Conservation (phyloP, 2,888 invertebrate species). For the Drosophila paucipuncta region DNA sequence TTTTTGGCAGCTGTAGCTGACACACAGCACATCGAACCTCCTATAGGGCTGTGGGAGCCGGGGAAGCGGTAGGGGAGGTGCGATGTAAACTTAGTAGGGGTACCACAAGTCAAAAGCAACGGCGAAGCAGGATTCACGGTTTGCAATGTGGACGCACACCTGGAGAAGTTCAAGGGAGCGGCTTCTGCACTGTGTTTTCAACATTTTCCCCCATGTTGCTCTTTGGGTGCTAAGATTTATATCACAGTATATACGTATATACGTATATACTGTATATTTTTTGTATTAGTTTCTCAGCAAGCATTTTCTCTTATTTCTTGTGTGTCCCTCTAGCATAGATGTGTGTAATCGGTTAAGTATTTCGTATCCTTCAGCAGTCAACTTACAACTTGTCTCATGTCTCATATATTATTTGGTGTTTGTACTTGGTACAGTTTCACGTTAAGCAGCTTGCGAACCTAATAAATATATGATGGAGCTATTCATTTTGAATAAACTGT, state of each 20-base stretch:
- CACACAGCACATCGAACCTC: conserved; percentile 33
- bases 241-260: background rate
- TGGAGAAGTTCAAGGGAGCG: conserved; percentile 1
- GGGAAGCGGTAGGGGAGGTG: background rate
- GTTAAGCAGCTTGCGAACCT: background rate
- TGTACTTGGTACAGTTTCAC: conserved; percentile 6
- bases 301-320: conserved; percentile 22
- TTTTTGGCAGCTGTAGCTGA: conserved; percentile 64
- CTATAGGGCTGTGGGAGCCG: background rate
- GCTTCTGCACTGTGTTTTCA: conserved; percentile 28
- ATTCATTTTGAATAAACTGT: conserved; percentile 3
- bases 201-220: conserved; percentile 25
- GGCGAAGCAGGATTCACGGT: background rate
- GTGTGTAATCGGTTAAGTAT: conserved; percentile 12
- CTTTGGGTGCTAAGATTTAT: background rate
- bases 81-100: background rate
- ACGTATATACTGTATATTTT: background rate
- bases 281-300: conserved; percentile 10
- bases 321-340: background rate
- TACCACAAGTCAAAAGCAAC: conserved; percentile 45
- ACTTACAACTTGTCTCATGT: conserved; percentile 7
- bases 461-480: conserved; percentile 20
- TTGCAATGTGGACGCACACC: conserved; percentile 20
- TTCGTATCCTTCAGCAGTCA: conserved; percentile 20
- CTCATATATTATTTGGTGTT: conserved; percentile 29